Evolutionary conservation across 2,888 invertebrate genomes (phyloP).

Genomic region (Pachycephus smyrnensis): DNA sequence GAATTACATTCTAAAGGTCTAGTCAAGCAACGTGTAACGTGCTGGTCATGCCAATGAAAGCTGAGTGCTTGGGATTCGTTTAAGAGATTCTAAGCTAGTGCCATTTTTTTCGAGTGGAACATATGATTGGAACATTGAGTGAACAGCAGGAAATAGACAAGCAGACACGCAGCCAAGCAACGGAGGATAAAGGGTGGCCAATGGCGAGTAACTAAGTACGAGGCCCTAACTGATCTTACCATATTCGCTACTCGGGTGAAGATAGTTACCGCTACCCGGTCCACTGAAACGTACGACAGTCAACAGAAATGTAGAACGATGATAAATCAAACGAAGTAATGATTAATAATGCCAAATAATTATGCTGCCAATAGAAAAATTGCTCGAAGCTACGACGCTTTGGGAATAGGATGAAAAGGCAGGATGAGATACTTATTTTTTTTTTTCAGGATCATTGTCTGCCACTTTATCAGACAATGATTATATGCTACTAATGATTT

Average conservation of each 20-base stretch:
- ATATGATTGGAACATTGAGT: background rate
- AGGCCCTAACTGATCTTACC: slow-evolving; percentile 62
- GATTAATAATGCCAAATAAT: slow-evolving; percentile 12
- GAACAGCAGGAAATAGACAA: background rate
- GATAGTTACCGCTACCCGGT: slow-evolving; percentile 66
- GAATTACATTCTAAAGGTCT: background rate
- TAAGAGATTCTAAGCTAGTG: background rate
- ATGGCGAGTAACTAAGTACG: background rate
- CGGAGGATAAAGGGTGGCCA: background rate
- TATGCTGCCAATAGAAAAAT: slow-evolving; percentile 2
- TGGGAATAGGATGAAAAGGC: background rate
- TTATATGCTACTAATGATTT: background rate
- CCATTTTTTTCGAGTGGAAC: background rate
- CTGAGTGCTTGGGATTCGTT: background rate
- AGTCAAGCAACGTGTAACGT: background rate
- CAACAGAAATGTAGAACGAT: slow-evolving; percentile 55
- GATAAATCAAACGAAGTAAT: slow-evolving; percentile 25
- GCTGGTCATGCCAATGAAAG: background rate
- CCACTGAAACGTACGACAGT: slow-evolving; percentile 66
- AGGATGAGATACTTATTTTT: background rate
- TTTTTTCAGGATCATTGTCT: background rate
- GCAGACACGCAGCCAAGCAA: background rate
- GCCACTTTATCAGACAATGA: background rate
- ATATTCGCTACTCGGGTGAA: slow-evolving; percentile 66
- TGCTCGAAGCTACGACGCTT: slow-evolving; percentile 9